Evolutionary conservation across 2,888 invertebrate species (phyloP).

Genomic region (Siphonodentalium dalli): DNA sequence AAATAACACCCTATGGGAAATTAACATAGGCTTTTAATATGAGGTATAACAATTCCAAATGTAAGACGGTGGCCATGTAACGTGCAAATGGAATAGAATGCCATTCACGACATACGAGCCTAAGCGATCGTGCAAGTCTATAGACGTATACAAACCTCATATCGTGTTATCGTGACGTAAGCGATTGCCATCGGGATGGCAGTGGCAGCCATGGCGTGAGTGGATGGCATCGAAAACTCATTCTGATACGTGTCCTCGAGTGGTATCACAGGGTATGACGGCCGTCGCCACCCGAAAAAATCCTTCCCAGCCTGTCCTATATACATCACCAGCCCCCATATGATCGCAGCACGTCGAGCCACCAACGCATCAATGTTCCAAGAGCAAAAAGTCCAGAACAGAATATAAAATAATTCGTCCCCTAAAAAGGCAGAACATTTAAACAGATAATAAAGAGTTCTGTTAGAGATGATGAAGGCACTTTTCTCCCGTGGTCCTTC

Average conservation of each 20-base stretch:
- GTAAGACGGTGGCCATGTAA: too few species aligned
- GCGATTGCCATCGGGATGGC: conserved; percentile 45
- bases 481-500: too few species aligned
- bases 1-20: too few species aligned
- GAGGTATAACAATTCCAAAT: too few species aligned
- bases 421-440: conserved; percentile 45
- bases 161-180: conserved; percentile 32
- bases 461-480: conserved; percentile 29
- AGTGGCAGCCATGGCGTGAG: conserved; percentile 51
- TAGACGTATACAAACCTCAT: conserved; percentile 47
- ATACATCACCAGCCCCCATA: conserved; percentile 52
- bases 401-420: conserved; percentile 45
- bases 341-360: conserved; percentile 33
- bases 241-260: conserved; percentile 44
- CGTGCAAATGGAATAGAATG: too few species aligned
- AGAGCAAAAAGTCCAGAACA: conserved; percentile 40
- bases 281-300: conserved; percentile 46
- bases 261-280: conserved; percentile 47
- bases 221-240: conserved; percentile 51
- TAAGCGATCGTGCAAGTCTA: too few species aligned
- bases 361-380: conserved; percentile 47
- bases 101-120: too few species aligned
- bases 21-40: too few species aligned
- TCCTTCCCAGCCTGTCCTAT: conserved; percentile 49
- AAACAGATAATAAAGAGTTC: conserved; percentile 36